Base-by-base conservation (phyloP, 2,888 invertebrate species). In the Lacanobia oleracea region DNA sequence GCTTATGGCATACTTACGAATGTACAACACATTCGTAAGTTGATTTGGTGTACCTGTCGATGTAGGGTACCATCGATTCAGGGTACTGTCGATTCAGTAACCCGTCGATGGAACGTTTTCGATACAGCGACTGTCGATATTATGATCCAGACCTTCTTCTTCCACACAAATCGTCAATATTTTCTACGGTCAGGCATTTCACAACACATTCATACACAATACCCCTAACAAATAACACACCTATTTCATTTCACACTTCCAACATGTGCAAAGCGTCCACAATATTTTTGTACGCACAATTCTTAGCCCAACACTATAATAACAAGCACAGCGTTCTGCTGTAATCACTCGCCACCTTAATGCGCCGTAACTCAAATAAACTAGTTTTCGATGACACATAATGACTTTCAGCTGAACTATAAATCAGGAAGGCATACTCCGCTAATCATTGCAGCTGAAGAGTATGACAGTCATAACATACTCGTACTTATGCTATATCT, bases 371-470 rank as follows among this genome's bases (percentile, higher is more conserved):
- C 59, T 73, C 61, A 72, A 65, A 75, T 67, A 69, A 81, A 72
- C 74, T 67, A 69, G 66, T 67, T 75, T 66, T 27, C 70, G 18
- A 71, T 66, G 80, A 71, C 83, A 82, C 53, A n/a, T 60, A 62
- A 75, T 77, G 75, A 72, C 64, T 63, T 72, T 54, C 69, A 67
- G 33, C 48, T 43, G 48, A 67, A 72, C 66, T 59, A 66, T 74
- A 74, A 78, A 74, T 81, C 37, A 67, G 43, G 23, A 56, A 61
- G 14, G 53, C n/a, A 60, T 45, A 72, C 37, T 67, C 18, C 18
- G 21, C 56, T 66, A 62, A 73, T 70, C 57, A 76, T 50, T 63
- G 14, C 14, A 51, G n/a, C 37, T 75, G 50, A 51, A 66, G 33
- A 59, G 7, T 51, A 18, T 75, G 43, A 67, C 40, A 50, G 18